Conservation (phyloP, 2,888 invertebrate species). For the Hedychridium roseum region DNA sequence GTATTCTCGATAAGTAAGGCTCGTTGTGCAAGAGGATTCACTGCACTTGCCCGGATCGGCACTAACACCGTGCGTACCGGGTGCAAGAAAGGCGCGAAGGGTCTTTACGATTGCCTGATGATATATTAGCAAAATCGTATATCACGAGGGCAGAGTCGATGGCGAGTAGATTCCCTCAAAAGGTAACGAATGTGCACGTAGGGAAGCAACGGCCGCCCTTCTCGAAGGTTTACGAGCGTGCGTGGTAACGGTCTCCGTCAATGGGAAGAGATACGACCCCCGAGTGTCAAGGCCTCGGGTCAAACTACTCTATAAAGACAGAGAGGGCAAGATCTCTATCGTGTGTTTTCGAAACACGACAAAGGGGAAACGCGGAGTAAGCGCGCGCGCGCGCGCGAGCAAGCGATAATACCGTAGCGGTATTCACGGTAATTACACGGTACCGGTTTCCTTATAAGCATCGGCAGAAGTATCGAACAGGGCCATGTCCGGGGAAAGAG, state of each 20-base stretch:
- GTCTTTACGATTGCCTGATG: no score
- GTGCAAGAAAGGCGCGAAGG: no score
- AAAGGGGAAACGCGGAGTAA: slow-evolving; percentile 13
- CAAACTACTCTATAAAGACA: slow-evolving; percentile 10
- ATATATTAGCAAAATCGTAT: no score
- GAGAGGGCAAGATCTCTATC: slow-evolving; percentile 5
- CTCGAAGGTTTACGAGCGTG: slow-evolving; percentile 4
- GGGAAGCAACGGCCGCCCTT: slow-evolving; percentile 5
- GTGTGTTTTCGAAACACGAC: slow-evolving; percentile 2
- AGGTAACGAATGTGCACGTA: neutral
- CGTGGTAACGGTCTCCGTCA: slow-evolving; percentile 27
- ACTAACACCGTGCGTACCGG: no score
- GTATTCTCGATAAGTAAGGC: no score
- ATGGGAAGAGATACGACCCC: slow-evolving; percentile 9
- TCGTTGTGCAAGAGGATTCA: no score
- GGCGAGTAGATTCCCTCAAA: neutral
- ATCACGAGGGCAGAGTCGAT: no score
- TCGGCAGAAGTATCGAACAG: slow-evolving; percentile 14
- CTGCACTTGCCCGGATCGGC: no score
- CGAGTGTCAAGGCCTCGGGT: slow-evolving; percentile 12
- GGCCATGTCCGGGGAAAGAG: no score
- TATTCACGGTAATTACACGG: slow-evolving; percentile 36
- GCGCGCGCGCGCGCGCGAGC: neutral
- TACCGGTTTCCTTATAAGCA: slow-evolving; percentile 32
- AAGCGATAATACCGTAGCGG: slow-evolving; percentile 34